phyloP scores from a whole-genome alignment of 2,797 vertebrate genomes.

The Crax fasciolata region DNA sequence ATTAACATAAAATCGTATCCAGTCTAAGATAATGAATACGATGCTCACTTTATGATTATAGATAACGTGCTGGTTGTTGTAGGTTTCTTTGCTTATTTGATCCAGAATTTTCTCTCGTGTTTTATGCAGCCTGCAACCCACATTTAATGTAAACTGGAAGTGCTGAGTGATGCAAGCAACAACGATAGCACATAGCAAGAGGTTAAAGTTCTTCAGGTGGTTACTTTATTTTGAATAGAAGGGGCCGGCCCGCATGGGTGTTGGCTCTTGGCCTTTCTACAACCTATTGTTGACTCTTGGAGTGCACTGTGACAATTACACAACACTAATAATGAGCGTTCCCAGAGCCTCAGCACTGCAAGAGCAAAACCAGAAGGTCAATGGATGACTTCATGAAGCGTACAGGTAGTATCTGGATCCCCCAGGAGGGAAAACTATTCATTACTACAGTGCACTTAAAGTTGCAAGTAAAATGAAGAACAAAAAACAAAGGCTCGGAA shows the following conservation, averaged over 20 bases:
- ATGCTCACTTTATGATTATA: background rate
- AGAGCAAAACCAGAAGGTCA: background rate
- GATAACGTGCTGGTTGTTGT: background rate
- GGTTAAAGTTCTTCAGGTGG: background rate
- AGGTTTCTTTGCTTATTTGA: background rate
- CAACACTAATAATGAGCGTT: background rate
- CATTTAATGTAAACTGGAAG: background rate
- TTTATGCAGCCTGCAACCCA: background rate
- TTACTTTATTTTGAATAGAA: background rate
- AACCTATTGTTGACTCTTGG: background rate
- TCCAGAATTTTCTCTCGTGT: background rate
- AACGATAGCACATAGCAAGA: background rate
- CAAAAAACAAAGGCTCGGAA: background rate
- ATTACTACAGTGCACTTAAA: background rate
- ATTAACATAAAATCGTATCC: background rate
- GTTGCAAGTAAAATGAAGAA: background rate
- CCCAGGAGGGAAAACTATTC: background rate
- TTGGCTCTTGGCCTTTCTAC: constrained; percentile 18
- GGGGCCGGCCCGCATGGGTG: background rate
- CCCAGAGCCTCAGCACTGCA: background rate
- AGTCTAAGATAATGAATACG: background rate
- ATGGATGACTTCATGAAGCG: background rate
- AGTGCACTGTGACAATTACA: background rate
- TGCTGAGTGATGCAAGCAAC: background rate
- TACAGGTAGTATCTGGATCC: background rate